Evolutionary conservation across 2,888 invertebrate species (phyloP), one percentile per base, ranked within the genome.

Genomic region (Psococerastis gibbosa): DNA sequence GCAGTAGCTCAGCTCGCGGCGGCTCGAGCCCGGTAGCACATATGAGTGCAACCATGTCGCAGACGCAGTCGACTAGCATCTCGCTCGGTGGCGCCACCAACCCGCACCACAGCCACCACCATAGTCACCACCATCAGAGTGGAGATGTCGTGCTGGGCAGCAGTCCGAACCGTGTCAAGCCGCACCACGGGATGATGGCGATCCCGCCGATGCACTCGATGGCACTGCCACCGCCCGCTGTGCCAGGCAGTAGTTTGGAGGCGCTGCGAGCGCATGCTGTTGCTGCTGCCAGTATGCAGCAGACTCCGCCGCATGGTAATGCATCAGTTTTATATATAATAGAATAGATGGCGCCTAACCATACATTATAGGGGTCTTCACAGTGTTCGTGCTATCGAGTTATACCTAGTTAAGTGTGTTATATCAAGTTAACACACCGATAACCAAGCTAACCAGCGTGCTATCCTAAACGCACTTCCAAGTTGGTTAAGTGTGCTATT

Each of bases 231-330:
- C 73, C 73, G 2, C 73, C 73, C 3, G 68, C 72, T 41, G 68
- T 74, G 68, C 66, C 71, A 1, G 68, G 69, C 22, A 73, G 71
- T 54, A 75, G 75, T 1, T 63, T 82, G 54, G 81, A 82, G 53
- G 80, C 78, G 42, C 60, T 82, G 47, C 63, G 81, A 49, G 71
- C 80, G 35, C 81, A 81, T 57, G 81, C 81, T 8, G 78, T 78
- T 53, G 78, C 80, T 46, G 68, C 66, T 1, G 74, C 74, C 45
- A 73, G 70, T 32, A 47, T 49, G 45, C 50, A 50, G 20, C 50
- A 51, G 32, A 48, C 38, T 20, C 38, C 38, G 5, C 74, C 66
- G 44, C 61, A 43, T 13, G 20, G 43, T 43, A n/a, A n/a, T n/a
- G n/a, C n/a, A n/a, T n/a, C n/a, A n/a, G n/a, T n/a, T n/a, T n/a